Evolutionary conservation across 2,888 invertebrate genomes (phyloP).

Genomic region (Junonia oenone): DNA sequence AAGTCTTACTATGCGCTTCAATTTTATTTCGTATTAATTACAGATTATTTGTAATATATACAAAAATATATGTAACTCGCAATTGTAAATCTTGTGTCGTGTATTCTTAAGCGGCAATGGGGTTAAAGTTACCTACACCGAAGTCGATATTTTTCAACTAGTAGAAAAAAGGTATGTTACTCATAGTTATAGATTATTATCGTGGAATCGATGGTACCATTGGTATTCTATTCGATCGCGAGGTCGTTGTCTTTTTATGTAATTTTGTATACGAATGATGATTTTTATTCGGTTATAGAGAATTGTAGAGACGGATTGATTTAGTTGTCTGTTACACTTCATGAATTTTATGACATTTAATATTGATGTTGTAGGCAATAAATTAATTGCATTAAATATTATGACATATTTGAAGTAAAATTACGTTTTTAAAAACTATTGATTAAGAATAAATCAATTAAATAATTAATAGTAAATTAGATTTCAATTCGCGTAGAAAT

Average conservation of each 20-base stretch:
- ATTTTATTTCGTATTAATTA: too few species aligned
- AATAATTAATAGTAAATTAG: too few species aligned
- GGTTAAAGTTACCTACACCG: neutral
- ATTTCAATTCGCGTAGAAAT: too few species aligned
- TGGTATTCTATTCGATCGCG: neutral
- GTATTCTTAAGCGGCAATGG: neutral
- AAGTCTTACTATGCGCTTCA: neutral
- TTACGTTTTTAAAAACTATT: too few species aligned
- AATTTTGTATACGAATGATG: conserved; percentile 1
- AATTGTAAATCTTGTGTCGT: neutral
- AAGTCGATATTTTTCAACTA: neutral
- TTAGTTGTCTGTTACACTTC: too few species aligned
- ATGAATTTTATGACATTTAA: too few species aligned
- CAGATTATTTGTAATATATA: too few species aligned
- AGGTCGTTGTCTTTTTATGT: neutral
- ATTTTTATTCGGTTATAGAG: neutral
- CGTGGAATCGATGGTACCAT: neutral
- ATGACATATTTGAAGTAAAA: too few species aligned
- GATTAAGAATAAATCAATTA: too few species aligned
- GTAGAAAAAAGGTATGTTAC: neutral
- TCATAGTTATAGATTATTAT: neutral
- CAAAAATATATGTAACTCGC: too few species aligned
- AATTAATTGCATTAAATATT: too few species aligned
- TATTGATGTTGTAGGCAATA: too few species aligned
- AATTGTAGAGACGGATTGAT: neutral